Evolutionary conservation across 2,113 vertebrate genomes (phyloP).

Genomic region (Castor canadensis): DNA sequence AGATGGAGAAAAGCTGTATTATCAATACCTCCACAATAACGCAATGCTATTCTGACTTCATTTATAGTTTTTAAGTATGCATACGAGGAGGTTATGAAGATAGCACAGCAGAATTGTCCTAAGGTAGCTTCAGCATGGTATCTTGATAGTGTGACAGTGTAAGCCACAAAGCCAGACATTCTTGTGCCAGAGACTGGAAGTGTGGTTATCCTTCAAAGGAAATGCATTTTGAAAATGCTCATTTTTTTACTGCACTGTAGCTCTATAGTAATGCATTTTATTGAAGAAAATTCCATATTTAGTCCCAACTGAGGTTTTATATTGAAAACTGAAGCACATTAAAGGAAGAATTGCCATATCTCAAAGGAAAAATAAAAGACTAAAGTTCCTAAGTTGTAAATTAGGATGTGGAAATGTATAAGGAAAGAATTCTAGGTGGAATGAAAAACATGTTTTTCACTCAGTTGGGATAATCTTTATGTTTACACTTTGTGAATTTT

Average conservation of each 20-base stretch:
- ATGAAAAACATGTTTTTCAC: slow-evolving; percentile 34
- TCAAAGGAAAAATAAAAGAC: slow-evolving; percentile 67
- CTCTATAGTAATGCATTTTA: slow-evolving; percentile 65
- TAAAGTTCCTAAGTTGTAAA: slow-evolving; percentile 63
- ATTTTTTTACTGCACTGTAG: slow-evolving; percentile 63
- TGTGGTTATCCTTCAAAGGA: slow-evolving; percentile 55
- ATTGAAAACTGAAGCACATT: slow-evolving; percentile 66
- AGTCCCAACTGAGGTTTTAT: slow-evolving; percentile 67
- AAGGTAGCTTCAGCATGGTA: not conserved
- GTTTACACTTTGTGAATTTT: not conserved
- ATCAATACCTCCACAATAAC: not conserved
- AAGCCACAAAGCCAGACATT: slow-evolving; percentile 53
- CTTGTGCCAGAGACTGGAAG: not conserved
- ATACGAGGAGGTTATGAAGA: not conserved
- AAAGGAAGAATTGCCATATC: slow-evolving; percentile 59
- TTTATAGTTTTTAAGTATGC: not conserved
- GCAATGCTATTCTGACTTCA: slow-evolving; percentile 51
- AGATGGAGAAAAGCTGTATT: slow-evolving; percentile 28
- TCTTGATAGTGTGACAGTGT: slow-evolving; percentile 24
- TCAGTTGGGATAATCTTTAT: slow-evolving; percentile 29
- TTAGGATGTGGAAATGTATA: slow-evolving; percentile 40
- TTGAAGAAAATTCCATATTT: slow-evolving; percentile 66
- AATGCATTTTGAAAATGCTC: slow-evolving; percentile 65
- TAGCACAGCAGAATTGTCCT: not conserved
- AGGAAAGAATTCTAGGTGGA: slow-evolving; percentile 59